Evolutionary conservation across 2,113 vertebrate species (phyloP), one percentile per base, ranked within the genome.

Genomic region (Spizaetus ornatus): DNA sequence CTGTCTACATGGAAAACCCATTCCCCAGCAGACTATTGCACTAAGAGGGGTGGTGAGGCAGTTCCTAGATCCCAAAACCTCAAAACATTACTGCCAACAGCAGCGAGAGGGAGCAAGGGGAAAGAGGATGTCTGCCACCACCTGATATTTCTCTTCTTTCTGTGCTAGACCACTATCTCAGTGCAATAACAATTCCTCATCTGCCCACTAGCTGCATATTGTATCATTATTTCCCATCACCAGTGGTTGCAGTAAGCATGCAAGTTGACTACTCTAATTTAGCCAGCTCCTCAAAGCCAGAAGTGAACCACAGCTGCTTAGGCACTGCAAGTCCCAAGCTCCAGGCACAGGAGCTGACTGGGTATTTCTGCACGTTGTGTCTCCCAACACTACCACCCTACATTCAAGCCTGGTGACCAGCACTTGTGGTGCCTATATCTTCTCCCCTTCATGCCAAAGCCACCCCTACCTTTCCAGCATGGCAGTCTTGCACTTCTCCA

Each of bases 401-500:
- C 34, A 13, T 26, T 65, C 47, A 50, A 63, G 31, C 31, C 50
- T n/a, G 25, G 12, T 77, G 18, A 52, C 40, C 29, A 53, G 36
- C n/a, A 61, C 7, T 19, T 48, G 2, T 6, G 26, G 9, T 16
- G 32, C 26, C 36, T 10, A 11, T 3, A 1, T 13, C 47, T 52
- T 31, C 31, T 55, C 20, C 36, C 70, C 5, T 34, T 32, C 4
- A 10, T 11, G 29, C 13, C 59, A 47, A 72, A 71, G 27, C 36
- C 67, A 82, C 29, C 29, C 96, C 90, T 98, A 99, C 99, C 99
- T 99, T 97, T 99, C 99, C 90, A 99, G 97, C 98, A 98, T 98
- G 77, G 99, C 99, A 3, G 98, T 99, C 97, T 99, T 99, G 96
- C 98, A 98, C 94, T 98, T 99, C 95, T 99, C 99, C 77, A 99